Base-by-base conservation (phyloP, 2,797 vertebrate genomes). In the Parotocinclus haroldoi region DNA sequence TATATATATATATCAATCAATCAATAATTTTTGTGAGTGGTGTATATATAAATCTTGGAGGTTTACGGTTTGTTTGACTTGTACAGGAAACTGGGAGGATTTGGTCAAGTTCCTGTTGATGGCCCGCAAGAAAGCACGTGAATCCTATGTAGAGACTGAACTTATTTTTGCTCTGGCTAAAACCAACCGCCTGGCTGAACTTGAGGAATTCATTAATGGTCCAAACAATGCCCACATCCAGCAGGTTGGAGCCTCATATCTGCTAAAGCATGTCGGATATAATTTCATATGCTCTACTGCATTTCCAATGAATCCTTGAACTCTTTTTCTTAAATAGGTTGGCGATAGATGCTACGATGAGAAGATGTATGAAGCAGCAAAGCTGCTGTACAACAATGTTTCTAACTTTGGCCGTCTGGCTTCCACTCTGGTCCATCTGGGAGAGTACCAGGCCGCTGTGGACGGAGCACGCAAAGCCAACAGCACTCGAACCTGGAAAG, bases 171-270 rank as follows among this genome's bases (percentile, higher is more conserved):
- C 95, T 44, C 79, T 98, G 85, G 95, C 95, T 54, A 98, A 98
- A 89, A 98, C 95, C 10, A 93, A 94, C 79, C 91, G 91, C 68
- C 86, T 98, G 14, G 95, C 95, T 16, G 95, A 98, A 82, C 89
- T 99, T 56, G 97, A 99, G 67, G 97, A 99, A 84, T 99, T 99
- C 71, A 97, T 99, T 82, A 99, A 98, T 16, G 97, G 97, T 40
- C 97, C 97, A 44, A 99, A 99, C 82, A 99, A 99, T 1, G 97
- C 97, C 77, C 97, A 99, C 67, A 99, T 99, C 78, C 97, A 99
- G 76, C 97, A 99, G 84, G 97, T 98, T 85, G 18, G 90, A 49
- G 27, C 18, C 9, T 59, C 11, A 38, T 48, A 27, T 27, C 2
- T 27, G 27, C 27, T n/a, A n/a, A n/a, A n/a, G n/a, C n/a, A n/a